Percentiles rank a stretch among this genome's conserved stretches.
phyloP scores from a whole-genome alignment of 2,888 invertebrate species.

The Pseudococcus longispinus region DNA sequence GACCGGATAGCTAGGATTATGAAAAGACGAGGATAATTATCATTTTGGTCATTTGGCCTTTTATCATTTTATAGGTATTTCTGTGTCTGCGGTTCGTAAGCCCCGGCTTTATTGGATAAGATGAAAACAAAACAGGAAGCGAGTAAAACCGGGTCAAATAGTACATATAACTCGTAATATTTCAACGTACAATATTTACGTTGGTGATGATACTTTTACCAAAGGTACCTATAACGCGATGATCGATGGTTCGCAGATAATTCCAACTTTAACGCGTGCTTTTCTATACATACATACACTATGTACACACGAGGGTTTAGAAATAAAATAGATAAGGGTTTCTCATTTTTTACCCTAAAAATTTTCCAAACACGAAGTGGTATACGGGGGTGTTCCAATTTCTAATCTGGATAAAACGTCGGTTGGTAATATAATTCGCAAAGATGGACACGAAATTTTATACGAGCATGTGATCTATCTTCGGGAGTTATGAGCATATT shows the following conservation, averaged over 20 bases:
- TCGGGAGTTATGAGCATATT: too few relatives aligned
- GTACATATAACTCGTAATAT: background rate
- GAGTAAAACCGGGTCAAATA: background rate
- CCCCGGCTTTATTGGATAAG: background rate
- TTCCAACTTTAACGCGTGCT: background rate
- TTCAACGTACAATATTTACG: background rate
- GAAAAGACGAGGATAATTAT: conserved; percentile 12
- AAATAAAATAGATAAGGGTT: background rate
- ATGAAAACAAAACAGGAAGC: conserved; percentile 20
- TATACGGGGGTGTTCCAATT: too few relatives aligned
- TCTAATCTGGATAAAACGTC: too few relatives aligned
- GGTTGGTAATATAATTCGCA: too few relatives aligned
- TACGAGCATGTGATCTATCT: too few relatives aligned
- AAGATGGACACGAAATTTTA: too few relatives aligned
- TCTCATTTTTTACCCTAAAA: background rate
- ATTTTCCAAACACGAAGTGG: background rate
- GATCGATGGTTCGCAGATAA: background rate
- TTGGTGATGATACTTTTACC: conserved; percentile 3
- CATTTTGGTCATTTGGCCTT: background rate
- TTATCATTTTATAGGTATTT: background rate
- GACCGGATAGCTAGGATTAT: background rate
- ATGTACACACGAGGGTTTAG: background rate
- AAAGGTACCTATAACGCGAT: background rate
- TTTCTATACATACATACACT: too few relatives aligned
- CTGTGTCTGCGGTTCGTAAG: background rate